A percentile compares a stretch with the other conserved stretches of the same genome.
These are phyloP conservation scores for Margaritifera margaritifera DNA, from an alignment of 2,888 invertebrate genomes.

Conservation along the genomic window DNA sequence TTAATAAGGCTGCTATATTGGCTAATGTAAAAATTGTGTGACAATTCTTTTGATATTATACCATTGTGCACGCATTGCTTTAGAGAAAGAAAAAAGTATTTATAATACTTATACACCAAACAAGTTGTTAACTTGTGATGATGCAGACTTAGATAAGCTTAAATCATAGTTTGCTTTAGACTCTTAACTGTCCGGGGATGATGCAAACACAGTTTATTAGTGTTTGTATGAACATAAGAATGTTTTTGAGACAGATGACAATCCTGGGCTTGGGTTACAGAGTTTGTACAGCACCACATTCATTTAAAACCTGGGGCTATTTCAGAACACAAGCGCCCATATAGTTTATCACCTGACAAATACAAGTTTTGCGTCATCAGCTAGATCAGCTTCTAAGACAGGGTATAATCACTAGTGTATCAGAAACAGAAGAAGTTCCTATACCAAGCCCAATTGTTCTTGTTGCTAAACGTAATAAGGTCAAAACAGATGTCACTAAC, in stretches of 20 bases:
- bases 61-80: constrained; percentile 14
- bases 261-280: constrained; percentile 16
- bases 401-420: no score
- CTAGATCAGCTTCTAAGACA: constrained; percentile 17
- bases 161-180: constrained; percentile 8
- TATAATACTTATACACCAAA: not conserved
- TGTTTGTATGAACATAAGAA: constrained; percentile 17
- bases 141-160: constrained; percentile 4
- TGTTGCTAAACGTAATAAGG: constrained; percentile 22
- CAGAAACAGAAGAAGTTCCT: constrained; percentile 13
- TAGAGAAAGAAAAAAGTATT: no score
- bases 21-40: constrained; percentile 22
- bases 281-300: constrained; percentile 14
- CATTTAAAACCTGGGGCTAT: constrained; percentile 16
- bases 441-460: constrained; percentile 23
- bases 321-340: constrained; percentile 22
- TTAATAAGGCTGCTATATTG: constrained; percentile 15
- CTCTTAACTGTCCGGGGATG: constrained; percentile 8
- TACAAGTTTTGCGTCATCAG: constrained; percentile 20
- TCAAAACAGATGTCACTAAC: no score
- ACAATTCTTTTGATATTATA: constrained; percentile 18
- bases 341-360: constrained; percentile 21
- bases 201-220: constrained; percentile 10
- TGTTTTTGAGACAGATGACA: constrained; percentile 21
- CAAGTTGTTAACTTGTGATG: no score